Conservation (phyloP, 2,888 invertebrate species). For the Operophtera brumata region DNA sequence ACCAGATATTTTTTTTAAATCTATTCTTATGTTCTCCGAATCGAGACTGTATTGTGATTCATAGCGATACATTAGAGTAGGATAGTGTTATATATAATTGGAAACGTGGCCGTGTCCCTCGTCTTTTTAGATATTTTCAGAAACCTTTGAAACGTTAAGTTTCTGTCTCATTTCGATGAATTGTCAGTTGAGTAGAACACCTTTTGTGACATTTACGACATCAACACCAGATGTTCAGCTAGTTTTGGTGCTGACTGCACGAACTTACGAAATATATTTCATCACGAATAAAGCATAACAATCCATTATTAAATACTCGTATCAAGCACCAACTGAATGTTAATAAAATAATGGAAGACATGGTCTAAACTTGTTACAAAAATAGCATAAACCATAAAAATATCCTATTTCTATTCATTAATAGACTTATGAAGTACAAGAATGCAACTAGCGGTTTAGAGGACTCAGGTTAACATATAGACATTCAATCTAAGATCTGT, state of each 20-base stretch:
- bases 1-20: too few species aligned
- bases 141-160: too few species aligned
- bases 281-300: not conserved
- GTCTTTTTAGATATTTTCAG: too few species aligned
- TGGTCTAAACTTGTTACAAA: conserved; percentile 9
- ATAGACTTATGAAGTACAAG: conserved; percentile 19
- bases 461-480: not conserved
- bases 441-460: conserved; percentile 1
- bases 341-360: conserved; percentile 23
- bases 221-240: not conserved
- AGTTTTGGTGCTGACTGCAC: not conserved
- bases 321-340: conserved; percentile 16
- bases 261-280: not conserved
- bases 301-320: not conserved
- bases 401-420: conserved; percentile 15
- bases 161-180: too few species aligned
- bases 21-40: too few species aligned
- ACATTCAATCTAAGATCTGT: not conserved
- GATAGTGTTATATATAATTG: too few species aligned
- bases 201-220: too few species aligned
- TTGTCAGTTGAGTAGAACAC: too few species aligned
- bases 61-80: too few species aligned
- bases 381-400: conserved; percentile 28
- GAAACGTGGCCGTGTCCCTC: too few species aligned
- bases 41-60: too few species aligned